Evolutionary conservation across 2,797 vertebrate genomes (phyloP), one percentile per base, ranked within the genome.

Genomic region (Pterois miles): DNA sequence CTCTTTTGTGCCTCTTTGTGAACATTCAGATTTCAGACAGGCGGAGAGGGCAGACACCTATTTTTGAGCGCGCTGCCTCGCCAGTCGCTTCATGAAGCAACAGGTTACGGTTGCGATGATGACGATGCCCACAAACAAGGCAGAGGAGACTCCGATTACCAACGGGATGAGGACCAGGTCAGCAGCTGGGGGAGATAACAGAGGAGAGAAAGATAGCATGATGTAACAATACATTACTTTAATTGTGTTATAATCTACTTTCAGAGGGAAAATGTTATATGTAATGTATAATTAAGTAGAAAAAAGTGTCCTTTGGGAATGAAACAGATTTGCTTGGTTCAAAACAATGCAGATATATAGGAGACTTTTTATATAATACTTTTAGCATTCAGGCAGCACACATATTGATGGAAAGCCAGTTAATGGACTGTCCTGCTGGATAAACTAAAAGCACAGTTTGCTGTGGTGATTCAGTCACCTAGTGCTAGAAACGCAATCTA

Each of bases 81-180:
- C 91, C 65, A 98, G 93, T 29, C 93, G 93, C 38, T 91, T 97
- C 96, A 98, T 96, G 89, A 97, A 98, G 93, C 97, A 98, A 78
- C 97, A 98, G 59, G 97, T 98, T 43, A 98, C 96, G 0, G 96
- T 80, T 1, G 95, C 91, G 0, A 98, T 95, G 84, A 98, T 92
- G 38, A 95, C 73, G 67, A 96, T 90, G 0, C 96, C 96, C 2
- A 96, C 95, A 34, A 97, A 95, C n/a, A 98, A 89, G 54, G 97
- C 96, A 0, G 95, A 96, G 33, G 95, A 96, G n/a, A 96, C 85
- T 0, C 97, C 97, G 8, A 95, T 86, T 11, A 96, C 90, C 80
- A 98, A 70, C 1, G 97, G 97, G 72, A 98, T 91, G 50, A 98
- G 90, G 18, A 98, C 94, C 25, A 97, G 95, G 82, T 98, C 97